phyloP scores from a whole-genome alignment of 2,888 invertebrate genomes.

The Euclidia mi region DNA sequence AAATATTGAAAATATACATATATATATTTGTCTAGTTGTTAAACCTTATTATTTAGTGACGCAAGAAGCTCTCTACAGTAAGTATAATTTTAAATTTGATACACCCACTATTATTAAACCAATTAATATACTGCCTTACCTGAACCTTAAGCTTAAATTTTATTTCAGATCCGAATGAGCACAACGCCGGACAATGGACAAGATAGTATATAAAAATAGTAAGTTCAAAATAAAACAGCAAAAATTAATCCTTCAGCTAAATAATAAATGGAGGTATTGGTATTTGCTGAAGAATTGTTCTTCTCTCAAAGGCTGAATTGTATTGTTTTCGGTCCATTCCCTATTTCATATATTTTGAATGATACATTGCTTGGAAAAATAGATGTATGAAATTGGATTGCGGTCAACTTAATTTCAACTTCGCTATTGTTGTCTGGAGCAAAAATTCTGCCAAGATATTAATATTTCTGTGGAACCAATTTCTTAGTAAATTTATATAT shows the following conservation, averaged over 20 bases:
- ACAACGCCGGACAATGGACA: too few relatives aligned
- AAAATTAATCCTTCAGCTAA: constrained; percentile 30
- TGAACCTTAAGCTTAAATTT: too few relatives aligned
- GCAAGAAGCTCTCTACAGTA: too few relatives aligned
- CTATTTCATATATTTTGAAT: constrained; percentile 36
- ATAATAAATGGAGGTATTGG: constrained; percentile 36
- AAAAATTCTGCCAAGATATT: background rate
- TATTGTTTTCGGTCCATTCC: constrained; percentile 37
- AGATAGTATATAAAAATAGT: background rate
- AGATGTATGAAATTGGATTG: constrained; percentile 42
- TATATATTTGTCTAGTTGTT: too few relatives aligned
- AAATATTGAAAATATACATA: too few relatives aligned
- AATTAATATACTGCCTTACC: too few relatives aligned
- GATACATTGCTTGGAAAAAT: constrained; percentile 39
- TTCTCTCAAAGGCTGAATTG: constrained; percentile 32
- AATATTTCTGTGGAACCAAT: background rate
- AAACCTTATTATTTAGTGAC: too few relatives aligned
- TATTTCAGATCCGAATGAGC: too few relatives aligned
- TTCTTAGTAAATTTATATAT: background rate
- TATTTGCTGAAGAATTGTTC: constrained; percentile 31
- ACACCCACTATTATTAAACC: too few relatives aligned
- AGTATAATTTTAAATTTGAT: too few relatives aligned
- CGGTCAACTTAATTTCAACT: constrained; percentile 35
- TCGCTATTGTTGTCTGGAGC: constrained; percentile 1
- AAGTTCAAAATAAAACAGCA: constrained; percentile 9